phyloP scores from a whole-genome alignment of 2,797 vertebrate species.

The Acrossocheilus fasciatus region DNA sequence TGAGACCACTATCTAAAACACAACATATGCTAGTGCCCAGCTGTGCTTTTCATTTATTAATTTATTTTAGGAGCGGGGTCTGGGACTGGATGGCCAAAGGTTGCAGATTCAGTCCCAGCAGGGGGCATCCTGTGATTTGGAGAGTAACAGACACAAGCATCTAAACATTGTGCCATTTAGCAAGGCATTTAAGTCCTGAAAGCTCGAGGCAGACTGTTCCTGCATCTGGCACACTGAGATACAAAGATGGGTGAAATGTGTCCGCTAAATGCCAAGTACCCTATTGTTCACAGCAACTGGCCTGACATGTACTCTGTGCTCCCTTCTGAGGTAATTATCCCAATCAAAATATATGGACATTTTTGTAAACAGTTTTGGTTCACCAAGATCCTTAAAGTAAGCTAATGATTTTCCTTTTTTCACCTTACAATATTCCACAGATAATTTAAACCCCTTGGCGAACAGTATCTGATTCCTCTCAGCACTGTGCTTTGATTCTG shows the following conservation, averaged over 20 bases:
- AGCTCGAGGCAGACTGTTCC: slow-evolving; percentile 3
- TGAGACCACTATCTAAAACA: background rate
- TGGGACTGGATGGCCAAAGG: background rate
- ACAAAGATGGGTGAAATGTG: slow-evolving; percentile 19
- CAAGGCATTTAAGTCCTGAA: slow-evolving; percentile 9
- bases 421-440: background rate
- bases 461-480: slow-evolving; percentile 1
- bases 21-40: background rate
- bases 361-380: slow-evolving; percentile 11
- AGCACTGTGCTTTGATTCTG: background rate
- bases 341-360: background rate
- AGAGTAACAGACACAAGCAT: slow-evolving; percentile 3
- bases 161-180: slow-evolving; percentile 29
- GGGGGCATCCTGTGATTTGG: slow-evolving; percentile 24
- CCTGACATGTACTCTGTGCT: background rate
- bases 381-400: background rate
- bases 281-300: slow-evolving; percentile 19
- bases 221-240: slow-evolving; percentile 11
- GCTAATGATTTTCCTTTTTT: background rate
- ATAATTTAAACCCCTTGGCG: slow-evolving; percentile 16
- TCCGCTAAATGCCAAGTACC: slow-evolving; percentile 31
- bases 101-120: slow-evolving; percentile 23
- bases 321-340: background rate
- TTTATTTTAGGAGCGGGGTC: background rate
- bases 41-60: background rate